A percentile compares a stretch with the other conserved stretches of the same genome.
These are phyloP conservation scores for Bufotes viridis DNA, from an alignment of 2,797 vertebrate genomes.

Conservation along the genomic window DNA sequence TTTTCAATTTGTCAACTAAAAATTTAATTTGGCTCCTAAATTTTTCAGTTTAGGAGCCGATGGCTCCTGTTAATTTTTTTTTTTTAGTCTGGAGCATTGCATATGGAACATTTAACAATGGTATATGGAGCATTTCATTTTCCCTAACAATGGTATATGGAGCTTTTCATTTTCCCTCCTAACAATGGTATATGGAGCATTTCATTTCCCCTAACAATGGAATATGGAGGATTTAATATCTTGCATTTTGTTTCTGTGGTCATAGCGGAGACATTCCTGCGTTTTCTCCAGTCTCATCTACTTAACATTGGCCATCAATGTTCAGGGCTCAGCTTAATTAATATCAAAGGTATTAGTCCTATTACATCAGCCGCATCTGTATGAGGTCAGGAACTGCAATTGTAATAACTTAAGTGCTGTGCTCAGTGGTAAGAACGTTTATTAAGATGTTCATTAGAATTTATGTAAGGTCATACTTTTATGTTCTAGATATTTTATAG, in stretches of 20 bases:
- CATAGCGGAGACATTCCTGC: background rate
- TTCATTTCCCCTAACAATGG: too few species aligned
- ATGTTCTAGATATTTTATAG: slow-evolving; percentile 76
- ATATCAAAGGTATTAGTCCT: slow-evolving; percentile 65
- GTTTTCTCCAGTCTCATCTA: slow-evolving; percentile 3
- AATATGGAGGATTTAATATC: background rate
- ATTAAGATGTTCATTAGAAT: slow-evolving; percentile 79
- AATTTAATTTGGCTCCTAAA: too few species aligned
- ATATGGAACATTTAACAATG: too few species aligned
- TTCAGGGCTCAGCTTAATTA: slow-evolving; percentile 62
- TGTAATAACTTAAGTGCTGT: slow-evolving; percentile 79
- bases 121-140: too few species aligned
- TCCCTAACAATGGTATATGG: too few species aligned
- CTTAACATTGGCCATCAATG: background rate
- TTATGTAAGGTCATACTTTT: slow-evolving; percentile 80
- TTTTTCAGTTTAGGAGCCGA: too few species aligned
- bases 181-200: too few species aligned
- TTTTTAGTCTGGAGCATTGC: too few species aligned
- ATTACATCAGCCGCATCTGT: slow-evolving; percentile 67
- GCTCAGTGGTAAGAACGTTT: slow-evolving; percentile 72
- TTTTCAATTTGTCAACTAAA: too few species aligned
- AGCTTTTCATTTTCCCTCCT: too few species aligned
- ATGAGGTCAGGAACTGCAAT: slow-evolving; percentile 72
- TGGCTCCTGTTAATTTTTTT: too few species aligned
- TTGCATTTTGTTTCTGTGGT: background rate